Conservation (phyloP, 2,113 vertebrate genomes). For the Ibidorhyncha struthersii region DNA sequence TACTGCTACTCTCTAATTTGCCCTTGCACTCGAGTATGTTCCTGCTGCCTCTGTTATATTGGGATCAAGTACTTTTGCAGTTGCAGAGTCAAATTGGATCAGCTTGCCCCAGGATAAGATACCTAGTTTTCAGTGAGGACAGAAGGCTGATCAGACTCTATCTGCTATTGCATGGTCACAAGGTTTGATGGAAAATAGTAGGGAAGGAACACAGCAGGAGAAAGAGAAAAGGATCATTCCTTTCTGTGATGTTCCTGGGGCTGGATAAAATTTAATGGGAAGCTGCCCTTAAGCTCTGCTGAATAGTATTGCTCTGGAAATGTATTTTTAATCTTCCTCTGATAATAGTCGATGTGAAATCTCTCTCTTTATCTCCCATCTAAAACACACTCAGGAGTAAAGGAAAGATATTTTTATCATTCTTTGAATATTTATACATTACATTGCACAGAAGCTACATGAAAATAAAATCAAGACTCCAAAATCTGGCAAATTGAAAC, state of each 20-base stretch:
- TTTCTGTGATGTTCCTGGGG: neutral
- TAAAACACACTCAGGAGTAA: neutral
- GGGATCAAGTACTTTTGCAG: neutral
- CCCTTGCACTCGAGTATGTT: neutral
- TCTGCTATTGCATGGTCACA: neutral
- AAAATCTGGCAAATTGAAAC: neutral
- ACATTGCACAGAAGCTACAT: neutral
- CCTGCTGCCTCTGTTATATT: neutral
- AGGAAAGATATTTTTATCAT: neutral
- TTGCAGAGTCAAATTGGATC: neutral
- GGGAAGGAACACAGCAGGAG: neutral
- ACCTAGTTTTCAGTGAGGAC: neutral
- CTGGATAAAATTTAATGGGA: neutral
- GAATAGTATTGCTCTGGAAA: neutral
- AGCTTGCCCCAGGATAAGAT: neutral
- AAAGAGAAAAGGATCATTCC: neutral
- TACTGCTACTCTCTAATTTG: neutral
- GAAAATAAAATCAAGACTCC: neutral
- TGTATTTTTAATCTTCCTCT: neutral
- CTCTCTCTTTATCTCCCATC: neutral
- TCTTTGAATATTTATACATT: neutral
- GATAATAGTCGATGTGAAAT: neutral
- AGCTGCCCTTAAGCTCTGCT: neutral
- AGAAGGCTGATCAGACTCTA: neutral
- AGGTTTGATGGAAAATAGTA: neutral